Conservation (phyloP, 1,140 invertebrate genomes). For the Aricia agestis region DNA sequence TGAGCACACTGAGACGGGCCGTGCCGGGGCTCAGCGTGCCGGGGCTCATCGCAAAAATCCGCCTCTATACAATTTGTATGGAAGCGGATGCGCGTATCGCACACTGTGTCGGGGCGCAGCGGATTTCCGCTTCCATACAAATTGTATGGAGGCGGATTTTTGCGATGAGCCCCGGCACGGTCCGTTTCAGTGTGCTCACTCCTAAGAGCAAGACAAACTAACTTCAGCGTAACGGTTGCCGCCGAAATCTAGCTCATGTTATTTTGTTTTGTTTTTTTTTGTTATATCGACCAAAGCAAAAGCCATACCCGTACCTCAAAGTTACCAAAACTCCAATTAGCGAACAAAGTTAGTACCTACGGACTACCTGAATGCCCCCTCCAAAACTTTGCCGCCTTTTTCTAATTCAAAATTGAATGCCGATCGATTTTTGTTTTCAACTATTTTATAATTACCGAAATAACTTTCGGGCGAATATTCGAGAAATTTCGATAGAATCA, state of each 20-base stretch:
- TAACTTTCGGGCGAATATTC: not conserved
- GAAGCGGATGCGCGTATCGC: too few relatives aligned
- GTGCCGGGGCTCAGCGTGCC: too few relatives aligned
- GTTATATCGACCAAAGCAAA: not conserved
- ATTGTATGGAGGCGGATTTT: too few relatives aligned
- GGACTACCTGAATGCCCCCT: not conserved
- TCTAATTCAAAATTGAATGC: constrained; percentile 12
- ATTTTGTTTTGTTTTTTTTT: not conserved
- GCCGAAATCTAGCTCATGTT: not conserved
- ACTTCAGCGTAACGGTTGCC: too few relatives aligned
- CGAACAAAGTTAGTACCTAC: not conserved
- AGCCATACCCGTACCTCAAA: not conserved
- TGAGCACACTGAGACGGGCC: too few relatives aligned
- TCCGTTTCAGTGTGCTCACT: too few relatives aligned
- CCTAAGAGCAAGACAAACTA: too few relatives aligned
- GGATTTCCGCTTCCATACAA: too few relatives aligned
- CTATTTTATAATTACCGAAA: constrained; percentile 9
- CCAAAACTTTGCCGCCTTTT: constrained; percentile 5
- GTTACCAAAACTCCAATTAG: constrained; percentile 1
- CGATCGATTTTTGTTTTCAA: constrained; percentile 7
- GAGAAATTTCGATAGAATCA: not conserved
- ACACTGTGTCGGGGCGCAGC: too few relatives aligned
- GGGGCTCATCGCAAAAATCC: too few relatives aligned
- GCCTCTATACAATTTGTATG: too few relatives aligned
- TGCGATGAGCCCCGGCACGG: too few relatives aligned